Conservation (phyloP, 2,113 vertebrate genomes). For the Opisthocomus hoazin region DNA sequence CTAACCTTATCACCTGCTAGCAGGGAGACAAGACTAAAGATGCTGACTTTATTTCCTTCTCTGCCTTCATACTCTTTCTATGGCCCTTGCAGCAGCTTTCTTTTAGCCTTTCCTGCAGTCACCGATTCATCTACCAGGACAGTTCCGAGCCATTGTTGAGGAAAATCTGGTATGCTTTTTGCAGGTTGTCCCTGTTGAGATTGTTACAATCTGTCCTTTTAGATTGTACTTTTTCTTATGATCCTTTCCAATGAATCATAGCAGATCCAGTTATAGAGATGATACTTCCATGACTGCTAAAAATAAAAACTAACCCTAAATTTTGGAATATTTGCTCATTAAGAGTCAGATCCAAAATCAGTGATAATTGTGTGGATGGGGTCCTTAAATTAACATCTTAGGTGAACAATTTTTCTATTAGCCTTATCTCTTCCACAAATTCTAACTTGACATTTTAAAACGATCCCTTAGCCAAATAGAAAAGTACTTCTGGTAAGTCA, state of each 20-base stretch:
- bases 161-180: conserved; percentile 28
- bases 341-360: not conserved
- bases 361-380: not conserved
- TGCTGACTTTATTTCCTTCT: not conserved
- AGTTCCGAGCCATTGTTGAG: not conserved
- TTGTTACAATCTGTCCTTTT: conserved; percentile 32
- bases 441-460: conserved; percentile 62
- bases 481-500: conserved; percentile 50
- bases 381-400: conserved; percentile 25
- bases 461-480: conserved; percentile 53
- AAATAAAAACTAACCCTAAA: conserved; percentile 47
- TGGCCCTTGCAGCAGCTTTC: not conserved
- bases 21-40: not conserved
- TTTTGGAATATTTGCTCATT: conserved; percentile 16
- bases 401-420: conserved; percentile 19
- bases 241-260: conserved; percentile 38
- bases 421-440: conserved; percentile 15
- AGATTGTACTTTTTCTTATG: conserved; percentile 31
- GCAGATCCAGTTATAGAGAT: conserved; percentile 37
- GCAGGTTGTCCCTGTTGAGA: not conserved
- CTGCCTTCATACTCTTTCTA: not conserved
- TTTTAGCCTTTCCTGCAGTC: not conserved
- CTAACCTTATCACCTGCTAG: not conserved
- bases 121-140: not conserved
- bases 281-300: conserved; percentile 41